Percentiles rank a stretch among this genome's conserved stretches.
Conservation (phyloP, 2,113 vertebrate genomes). For the Anarhynchus alexandrinus region DNA sequence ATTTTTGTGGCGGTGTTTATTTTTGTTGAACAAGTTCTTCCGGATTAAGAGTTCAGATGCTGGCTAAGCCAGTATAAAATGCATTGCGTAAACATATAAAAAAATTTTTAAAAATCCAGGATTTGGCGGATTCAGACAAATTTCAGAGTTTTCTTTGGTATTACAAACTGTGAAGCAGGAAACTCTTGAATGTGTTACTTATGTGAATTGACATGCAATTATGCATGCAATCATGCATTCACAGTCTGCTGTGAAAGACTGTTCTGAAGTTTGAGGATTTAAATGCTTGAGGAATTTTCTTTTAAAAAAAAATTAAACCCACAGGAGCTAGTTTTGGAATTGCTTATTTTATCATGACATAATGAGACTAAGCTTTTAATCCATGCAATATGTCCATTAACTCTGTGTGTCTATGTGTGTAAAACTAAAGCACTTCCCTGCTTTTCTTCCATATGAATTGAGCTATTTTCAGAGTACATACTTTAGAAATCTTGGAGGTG, state of each 20-base stretch:
- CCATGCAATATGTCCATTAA: constrained; percentile 18
- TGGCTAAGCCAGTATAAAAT: background rate
- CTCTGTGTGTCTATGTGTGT: background rate
- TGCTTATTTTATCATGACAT: constrained; percentile 5
- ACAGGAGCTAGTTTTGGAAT: background rate
- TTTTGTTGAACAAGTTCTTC: background rate
- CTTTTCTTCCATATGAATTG: constrained; percentile 13
- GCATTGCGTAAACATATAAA: background rate
- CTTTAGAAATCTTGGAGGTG: background rate
- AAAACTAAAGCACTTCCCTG: constrained; percentile 38
- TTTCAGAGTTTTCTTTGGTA: background rate
- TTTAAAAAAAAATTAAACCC: background rate
- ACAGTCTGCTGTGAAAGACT: background rate
- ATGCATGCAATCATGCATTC: background rate
- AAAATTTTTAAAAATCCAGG: background rate
- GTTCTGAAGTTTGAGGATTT: background rate
- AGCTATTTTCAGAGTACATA: background rate
- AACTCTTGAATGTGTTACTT: background rate
- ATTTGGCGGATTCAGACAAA: background rate
- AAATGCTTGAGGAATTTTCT: background rate
- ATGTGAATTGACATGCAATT: background rate
- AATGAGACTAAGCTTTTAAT: constrained; percentile 59
- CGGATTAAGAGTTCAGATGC: background rate
- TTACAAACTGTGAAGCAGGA: background rate
- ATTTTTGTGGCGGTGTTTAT: background rate